Conservation (phyloP, 2,888 invertebrate species). For the Listrodromus nycthemerus region DNA sequence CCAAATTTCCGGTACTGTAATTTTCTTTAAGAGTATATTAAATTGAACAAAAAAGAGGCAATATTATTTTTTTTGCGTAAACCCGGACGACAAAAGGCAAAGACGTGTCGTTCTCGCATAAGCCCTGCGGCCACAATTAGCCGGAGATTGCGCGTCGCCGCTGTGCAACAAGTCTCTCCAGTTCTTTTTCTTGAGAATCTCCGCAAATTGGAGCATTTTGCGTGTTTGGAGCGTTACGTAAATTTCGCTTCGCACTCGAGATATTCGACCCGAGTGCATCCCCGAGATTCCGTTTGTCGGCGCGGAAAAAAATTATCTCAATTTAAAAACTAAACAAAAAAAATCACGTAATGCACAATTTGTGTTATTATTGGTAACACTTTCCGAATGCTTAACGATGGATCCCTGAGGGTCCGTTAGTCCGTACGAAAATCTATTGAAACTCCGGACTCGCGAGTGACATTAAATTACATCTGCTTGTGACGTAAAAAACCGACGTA, state of each 20-base stretch:
- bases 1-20: slow-evolving; percentile 11
- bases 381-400: too few species aligned
- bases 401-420: slow-evolving; percentile 1
- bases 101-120: slow-evolving; percentile 42
- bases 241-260: slow-evolving; percentile 11
- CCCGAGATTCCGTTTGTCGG: background rate
- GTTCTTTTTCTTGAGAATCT: slow-evolving; percentile 26
- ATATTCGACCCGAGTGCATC: slow-evolving; percentile 16
- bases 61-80: background rate
- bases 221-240: slow-evolving; percentile 58
- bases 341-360: too few species aligned
- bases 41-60: slow-evolving; percentile 29
- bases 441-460: background rate
- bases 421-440: background rate
- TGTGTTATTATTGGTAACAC: too few species aligned
- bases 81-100: background rate
- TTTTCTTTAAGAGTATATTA: background rate
- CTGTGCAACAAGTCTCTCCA: slow-evolving; percentile 68
- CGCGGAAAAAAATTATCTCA: too few species aligned
- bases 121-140: slow-evolving; percentile 64
- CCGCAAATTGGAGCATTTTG: slow-evolving; percentile 67
- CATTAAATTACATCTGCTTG: background rate
- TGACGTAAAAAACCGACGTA: background rate
- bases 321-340: too few species aligned
- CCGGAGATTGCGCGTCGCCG: slow-evolving; percentile 53